Conservation (phyloP, 2,888 invertebrate genomes). For the Idaea dimidiata region DNA sequence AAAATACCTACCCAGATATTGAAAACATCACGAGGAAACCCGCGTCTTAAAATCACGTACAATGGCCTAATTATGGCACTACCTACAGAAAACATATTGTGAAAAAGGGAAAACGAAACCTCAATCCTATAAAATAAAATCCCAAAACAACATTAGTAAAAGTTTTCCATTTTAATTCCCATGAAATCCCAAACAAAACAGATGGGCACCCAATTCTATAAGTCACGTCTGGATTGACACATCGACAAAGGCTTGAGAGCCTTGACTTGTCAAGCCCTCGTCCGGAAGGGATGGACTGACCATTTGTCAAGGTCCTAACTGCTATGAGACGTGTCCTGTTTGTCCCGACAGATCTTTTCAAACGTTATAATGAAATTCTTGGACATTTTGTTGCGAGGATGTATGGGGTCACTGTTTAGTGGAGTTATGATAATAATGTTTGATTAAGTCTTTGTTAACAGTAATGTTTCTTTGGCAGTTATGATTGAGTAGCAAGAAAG, state of each 20-base stretch:
- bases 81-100: no score
- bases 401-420: conserved; percentile 15
- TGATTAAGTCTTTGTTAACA: background rate
- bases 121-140: background rate
- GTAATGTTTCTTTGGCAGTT: no score
- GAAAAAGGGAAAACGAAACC: background rate
- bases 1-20: no score
- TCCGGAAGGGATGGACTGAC: conserved; percentile 36
- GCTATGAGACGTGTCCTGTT: conserved; percentile 43
- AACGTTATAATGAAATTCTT: conserved; percentile 9
- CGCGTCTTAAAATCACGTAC: no score
- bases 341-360: conserved; percentile 30
- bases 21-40: no score
- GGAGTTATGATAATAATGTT: background rate
- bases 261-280: conserved; percentile 24
- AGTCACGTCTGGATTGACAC: conserved; percentile 47
- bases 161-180: background rate
- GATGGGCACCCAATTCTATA: conserved; percentile 49
- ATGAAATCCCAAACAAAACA: conserved; percentile 35
- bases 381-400: background rate
- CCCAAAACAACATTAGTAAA: background rate
- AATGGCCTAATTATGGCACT: no score
- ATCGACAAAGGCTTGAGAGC: conserved; percentile 22
- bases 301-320: conserved; percentile 58
- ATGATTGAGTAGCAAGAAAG: no score